Conservation (phyloP, 2,113 vertebrate genomes). For the Mellivora capensis region DNA sequence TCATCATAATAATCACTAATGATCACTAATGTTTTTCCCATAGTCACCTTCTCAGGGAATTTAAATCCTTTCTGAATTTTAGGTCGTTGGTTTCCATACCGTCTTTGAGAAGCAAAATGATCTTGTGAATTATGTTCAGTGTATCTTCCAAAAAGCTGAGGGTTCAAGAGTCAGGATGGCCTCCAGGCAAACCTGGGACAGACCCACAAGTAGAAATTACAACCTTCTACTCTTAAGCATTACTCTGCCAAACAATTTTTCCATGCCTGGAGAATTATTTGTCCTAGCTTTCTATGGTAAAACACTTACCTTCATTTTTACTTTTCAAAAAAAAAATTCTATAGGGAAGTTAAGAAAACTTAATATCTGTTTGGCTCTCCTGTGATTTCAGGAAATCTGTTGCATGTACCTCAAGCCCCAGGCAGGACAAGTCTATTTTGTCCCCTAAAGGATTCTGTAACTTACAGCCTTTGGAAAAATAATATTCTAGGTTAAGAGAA, state of each 20-base stretch:
- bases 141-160: not conserved
- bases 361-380: not conserved
- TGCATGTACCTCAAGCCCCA: not conserved
- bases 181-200: not conserved
- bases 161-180: not conserved
- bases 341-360: slow-evolving; percentile 4
- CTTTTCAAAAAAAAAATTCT: not conserved
- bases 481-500: slow-evolving; percentile 40
- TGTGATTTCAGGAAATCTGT: slow-evolving; percentile 47
- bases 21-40: not conserved
- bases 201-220: not conserved
- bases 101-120: not conserved
- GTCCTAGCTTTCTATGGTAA: not conserved
- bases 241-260: not conserved
- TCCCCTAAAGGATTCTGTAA: not conserved
- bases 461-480: slow-evolving; percentile 8
- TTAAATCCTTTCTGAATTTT: not conserved
- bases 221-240: not conserved
- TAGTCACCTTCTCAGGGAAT: not conserved
- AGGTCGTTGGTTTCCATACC: not conserved
- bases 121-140: not conserved
- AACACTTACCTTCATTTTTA: slow-evolving; percentile 36
- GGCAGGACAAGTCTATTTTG: not conserved
- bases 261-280: not conserved
- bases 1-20: not conserved